These are phyloP conservation scores for Desmodus rotundus DNA, from an alignment of 2,113 vertebrate species.

Conservation along the genomic window DNA sequence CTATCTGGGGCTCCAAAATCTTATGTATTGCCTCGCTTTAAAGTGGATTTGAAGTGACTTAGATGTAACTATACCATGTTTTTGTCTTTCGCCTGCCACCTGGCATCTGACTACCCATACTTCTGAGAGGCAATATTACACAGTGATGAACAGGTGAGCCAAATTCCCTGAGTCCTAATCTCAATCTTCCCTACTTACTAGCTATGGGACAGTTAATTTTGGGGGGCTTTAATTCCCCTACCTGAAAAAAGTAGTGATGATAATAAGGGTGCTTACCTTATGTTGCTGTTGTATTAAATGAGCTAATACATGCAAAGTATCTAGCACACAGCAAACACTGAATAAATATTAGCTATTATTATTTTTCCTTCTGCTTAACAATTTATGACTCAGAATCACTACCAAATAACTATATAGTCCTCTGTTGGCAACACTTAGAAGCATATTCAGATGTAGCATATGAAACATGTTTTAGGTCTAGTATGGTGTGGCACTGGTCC, in stretches of 20 bases:
- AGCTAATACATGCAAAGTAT: background rate
- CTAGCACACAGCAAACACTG: background rate
- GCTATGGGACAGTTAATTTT: background rate
- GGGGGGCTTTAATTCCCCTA: background rate
- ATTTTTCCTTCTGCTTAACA: constrained; percentile 12
- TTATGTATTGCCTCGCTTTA: background rate
- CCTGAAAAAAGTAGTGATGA: background rate
- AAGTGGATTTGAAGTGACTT: constrained; percentile 5
- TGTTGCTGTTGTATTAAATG: background rate
- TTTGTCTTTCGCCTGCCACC: background rate
- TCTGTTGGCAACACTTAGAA: background rate
- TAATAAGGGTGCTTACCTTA: background rate
- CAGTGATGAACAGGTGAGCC: background rate
- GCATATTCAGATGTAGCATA: background rate
- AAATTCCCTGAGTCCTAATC: background rate
- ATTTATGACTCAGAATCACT: background rate
- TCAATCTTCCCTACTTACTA: background rate
- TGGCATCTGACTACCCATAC: background rate
- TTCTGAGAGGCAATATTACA: background rate
- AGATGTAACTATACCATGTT: background rate
- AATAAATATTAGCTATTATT: background rate
- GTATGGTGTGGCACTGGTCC: background rate
- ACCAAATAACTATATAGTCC: background rate
- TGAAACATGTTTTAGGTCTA: background rate
- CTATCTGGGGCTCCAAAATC: background rate